A percentile compares a stretch with the other conserved stretches of the same genome.
These are phyloP conservation scores for Botrylloides violaceus DNA, from an alignment of 23 tunicate species.

Conservation along the genomic window DNA sequence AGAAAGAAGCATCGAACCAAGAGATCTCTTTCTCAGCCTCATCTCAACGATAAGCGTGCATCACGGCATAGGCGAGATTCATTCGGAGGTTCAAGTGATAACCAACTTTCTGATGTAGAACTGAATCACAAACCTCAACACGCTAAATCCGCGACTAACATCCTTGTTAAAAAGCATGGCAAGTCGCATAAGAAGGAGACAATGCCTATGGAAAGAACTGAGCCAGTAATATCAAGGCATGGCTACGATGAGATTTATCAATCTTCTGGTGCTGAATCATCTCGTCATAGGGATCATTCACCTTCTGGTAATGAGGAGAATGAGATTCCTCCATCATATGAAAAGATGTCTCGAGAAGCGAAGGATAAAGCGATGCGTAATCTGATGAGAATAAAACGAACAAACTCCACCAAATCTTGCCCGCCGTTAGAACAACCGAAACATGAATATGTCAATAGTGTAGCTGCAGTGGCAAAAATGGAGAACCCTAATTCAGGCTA, in stretches of 20 bases:
- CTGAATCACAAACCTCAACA: neutral
- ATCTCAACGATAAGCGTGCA: slow-evolving; percentile 16
- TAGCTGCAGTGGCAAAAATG: neutral
- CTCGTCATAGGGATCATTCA: slow-evolving; percentile 10
- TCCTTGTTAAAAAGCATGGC: neutral
- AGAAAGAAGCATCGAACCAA: slow-evolving; percentile 19
- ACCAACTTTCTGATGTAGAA: neutral
- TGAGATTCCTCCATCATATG: slow-evolving; percentile 68
- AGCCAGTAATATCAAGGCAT: slow-evolving; percentile 1
- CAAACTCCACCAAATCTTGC: slow-evolving; percentile 18
- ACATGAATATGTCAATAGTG: neutral
- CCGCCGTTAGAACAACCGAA: slow-evolving; percentile 3
- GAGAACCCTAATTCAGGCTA: neutral
- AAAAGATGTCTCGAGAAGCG: slow-evolving; percentile 29
- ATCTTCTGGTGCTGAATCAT: slow-evolving; percentile 12
- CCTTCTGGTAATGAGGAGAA: slow-evolving; percentile 23
- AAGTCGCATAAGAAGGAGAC: neutral
- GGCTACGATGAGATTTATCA: slow-evolving; percentile 12
- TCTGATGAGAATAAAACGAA: slow-evolving; percentile 47
- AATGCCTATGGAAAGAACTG: slow-evolving; percentile 16
- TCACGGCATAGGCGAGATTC: slow-evolving; percentile 1
- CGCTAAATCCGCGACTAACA: neutral
- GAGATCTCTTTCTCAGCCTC: slow-evolving; percentile 24
- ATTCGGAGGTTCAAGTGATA: neutral
- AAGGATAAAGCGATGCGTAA: slow-evolving; percentile 52